Evolutionary conservation across 2,797 vertebrate species (phyloP), one percentile per base, ranked within the genome.

Genomic region (Macropus fuliginosus): DNA sequence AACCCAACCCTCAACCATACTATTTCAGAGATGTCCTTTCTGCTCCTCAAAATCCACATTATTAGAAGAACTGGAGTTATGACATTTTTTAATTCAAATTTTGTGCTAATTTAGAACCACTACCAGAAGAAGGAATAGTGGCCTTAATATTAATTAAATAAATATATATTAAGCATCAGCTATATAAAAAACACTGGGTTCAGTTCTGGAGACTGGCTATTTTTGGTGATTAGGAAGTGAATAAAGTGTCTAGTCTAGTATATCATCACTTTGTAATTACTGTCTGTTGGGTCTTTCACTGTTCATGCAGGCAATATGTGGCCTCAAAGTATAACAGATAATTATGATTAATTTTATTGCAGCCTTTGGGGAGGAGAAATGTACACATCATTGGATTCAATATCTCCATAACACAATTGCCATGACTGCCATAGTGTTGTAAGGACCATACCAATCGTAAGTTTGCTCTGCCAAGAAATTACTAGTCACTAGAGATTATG

Each of bases 291-390:
- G 46, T 90, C 55, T 95, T 96, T 90, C 1, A 93, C 18, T 92
- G 91, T 21, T 29, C 50, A 11, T 66, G 24, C 50, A 94, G 40
- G 91, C 87, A 96, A 94, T 96, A 89, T 59, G 34, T 91, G 62
- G 92, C 66, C 31, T 56, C 50, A 95, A 46, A 66, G 93, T 90
- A 57, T 46, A 96, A 96, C 18, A 96, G 56, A 94, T 54, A 92
- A 34, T 13, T 27, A n/a, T 91, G 74, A 94, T 91, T 54, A 94
- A n/a, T 66, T 66, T 90, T 52, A 50, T 89, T 62, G 56, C 28
- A 11, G 56, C 52, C 31, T 97, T 92, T 90, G 52, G 89, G 94
- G 94, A 13, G 14, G 66, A 46, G 18, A 81, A 81, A 81, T 46
- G 18, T 6, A 81, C 8, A 40, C 2, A 10, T 40, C n/a, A 81